These are phyloP conservation scores for Panopea generosa DNA, from an alignment of 2,888 invertebrate genomes.

Conservation along the genomic window DNA sequence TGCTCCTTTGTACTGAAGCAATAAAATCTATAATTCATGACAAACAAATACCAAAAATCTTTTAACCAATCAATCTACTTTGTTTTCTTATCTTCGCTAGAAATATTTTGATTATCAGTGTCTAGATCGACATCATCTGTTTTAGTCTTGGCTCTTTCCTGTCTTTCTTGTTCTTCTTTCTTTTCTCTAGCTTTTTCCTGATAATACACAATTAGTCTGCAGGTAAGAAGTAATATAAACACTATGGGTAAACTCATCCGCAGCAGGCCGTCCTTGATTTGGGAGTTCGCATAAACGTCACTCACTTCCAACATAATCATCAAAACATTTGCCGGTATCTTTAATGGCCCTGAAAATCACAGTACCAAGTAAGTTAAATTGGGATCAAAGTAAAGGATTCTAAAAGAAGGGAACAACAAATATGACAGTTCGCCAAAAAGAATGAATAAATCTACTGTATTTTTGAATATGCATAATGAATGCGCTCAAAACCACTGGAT, in stretches of 20 bases:
- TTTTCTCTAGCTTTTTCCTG: constrained; percentile 75
- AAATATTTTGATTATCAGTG: neutral
- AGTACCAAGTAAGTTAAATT: neutral
- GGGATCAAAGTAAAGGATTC: too few species aligned
- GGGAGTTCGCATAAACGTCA: constrained; percentile 92
- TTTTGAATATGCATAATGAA: too few species aligned
- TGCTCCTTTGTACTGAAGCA: too few species aligned
- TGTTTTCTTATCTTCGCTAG: constrained; percentile 20
- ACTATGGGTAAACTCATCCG: constrained; percentile 84
- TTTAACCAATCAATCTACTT: too few species aligned
- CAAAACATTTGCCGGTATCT: constrained; percentile 94
- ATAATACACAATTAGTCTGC: constrained; percentile 83
- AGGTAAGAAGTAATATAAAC: constrained; percentile 84
- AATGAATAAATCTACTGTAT: too few species aligned
- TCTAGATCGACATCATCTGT: neutral
- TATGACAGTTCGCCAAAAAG: too few species aligned
- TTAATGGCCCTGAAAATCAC: constrained; percentile 93
- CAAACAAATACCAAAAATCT: too few species aligned
- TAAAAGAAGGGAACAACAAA: too few species aligned
- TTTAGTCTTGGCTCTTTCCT: constrained; percentile 1
- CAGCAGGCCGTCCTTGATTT: constrained; percentile 83
- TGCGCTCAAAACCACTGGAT: too few species aligned
- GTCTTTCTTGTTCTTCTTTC: constrained; percentile 51
- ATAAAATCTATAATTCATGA: too few species aligned
- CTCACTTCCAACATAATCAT: constrained; percentile 93